A percentile compares a stretch with the other conserved stretches of the same genome.
phyloP scores from a whole-genome alignment of 2,797 vertebrate genomes.

The Takifugu ocellatus region DNA sequence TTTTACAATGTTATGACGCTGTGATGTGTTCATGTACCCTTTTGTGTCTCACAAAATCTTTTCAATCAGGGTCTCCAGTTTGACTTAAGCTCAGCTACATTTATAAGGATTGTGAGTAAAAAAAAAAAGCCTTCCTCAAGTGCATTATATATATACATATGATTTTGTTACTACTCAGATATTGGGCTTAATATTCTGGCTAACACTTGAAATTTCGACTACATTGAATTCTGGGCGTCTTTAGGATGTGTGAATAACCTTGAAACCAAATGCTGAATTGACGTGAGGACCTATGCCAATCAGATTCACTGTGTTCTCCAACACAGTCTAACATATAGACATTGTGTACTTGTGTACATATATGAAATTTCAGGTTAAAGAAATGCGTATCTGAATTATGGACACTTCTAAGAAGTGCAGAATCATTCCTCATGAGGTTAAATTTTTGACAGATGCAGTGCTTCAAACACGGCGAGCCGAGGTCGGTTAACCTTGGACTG shows the following conservation, averaged over 20 bases:
- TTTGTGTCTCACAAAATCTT: constrained; percentile 35
- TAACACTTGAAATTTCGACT: constrained; percentile 70
- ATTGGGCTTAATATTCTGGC: constrained; percentile 66
- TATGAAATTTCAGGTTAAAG: constrained; percentile 43
- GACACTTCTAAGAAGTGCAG: constrained; percentile 71
- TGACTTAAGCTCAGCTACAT: constrained; percentile 47
- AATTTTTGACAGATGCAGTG: constrained; percentile 45
- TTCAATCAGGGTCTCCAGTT: constrained; percentile 63
- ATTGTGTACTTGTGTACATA: constrained; percentile 63
- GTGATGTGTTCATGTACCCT: constrained; percentile 31
- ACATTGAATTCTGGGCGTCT: constrained; percentile 52
- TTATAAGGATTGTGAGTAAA: constrained; percentile 61
- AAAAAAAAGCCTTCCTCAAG: constrained; percentile 71
- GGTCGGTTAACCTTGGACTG: constrained; percentile 25
- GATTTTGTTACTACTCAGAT: constrained; percentile 63
- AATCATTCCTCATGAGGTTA: constrained; percentile 65
- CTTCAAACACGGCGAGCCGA: constrained; percentile 25
- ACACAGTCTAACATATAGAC: constrained; percentile 48
- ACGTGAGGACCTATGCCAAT: constrained; percentile 66
- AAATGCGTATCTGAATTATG: constrained; percentile 44
- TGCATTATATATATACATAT: constrained; percentile 70
- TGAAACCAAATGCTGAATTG: constrained; percentile 72
- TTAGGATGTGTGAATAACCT: constrained; percentile 59
- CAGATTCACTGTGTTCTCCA: constrained; percentile 61
- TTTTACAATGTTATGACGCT: constrained; percentile 28